Conservation (phyloP, 1,140 invertebrate species). For the Forficula auricularia region DNA sequence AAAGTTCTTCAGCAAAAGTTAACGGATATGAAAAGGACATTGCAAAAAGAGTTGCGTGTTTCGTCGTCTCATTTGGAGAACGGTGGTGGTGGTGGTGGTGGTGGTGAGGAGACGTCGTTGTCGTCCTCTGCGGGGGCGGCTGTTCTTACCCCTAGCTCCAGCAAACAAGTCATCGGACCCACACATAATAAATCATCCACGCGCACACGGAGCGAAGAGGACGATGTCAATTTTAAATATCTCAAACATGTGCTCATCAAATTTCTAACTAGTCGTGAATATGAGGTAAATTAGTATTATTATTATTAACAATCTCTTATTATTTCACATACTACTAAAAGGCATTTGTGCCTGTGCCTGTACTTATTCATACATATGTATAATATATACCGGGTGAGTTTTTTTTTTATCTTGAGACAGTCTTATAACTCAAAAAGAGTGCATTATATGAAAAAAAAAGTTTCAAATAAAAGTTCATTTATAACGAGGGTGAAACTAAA, state of each 20-base stretch:
- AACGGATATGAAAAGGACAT: constrained; percentile 74
- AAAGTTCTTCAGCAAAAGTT: constrained; percentile 72
- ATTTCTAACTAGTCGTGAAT: constrained; percentile 70
- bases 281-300: constrained; percentile 36
- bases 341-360: too few relatives aligned
- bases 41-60: constrained; percentile 65
- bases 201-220: constrained; percentile 26
- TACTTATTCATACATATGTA: too few relatives aligned
- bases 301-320: too few relatives aligned
- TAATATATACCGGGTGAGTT: too few relatives aligned
- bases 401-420: too few relatives aligned
- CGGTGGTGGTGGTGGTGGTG: not conserved
- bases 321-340: too few relatives aligned
- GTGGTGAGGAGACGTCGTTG: not conserved
- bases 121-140: constrained; percentile 20
- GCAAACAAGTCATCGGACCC: constrained; percentile 32
- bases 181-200: constrained; percentile 26
- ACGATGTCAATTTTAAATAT: constrained; percentile 71
- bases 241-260: constrained; percentile 84
- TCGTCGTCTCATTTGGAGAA: too few relatives aligned
- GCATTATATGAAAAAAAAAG: too few relatives aligned
- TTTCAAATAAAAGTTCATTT: too few relatives aligned
- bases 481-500: too few relatives aligned
- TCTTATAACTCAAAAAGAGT: too few relatives aligned
- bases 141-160: constrained; percentile 32